Percentiles rank a stretch among this genome's conserved stretches.
These are phyloP conservation scores for Brachyrhaphis roseni DNA, from an alignment of 2,797 vertebrate genomes.

Conservation along the genomic window DNA sequence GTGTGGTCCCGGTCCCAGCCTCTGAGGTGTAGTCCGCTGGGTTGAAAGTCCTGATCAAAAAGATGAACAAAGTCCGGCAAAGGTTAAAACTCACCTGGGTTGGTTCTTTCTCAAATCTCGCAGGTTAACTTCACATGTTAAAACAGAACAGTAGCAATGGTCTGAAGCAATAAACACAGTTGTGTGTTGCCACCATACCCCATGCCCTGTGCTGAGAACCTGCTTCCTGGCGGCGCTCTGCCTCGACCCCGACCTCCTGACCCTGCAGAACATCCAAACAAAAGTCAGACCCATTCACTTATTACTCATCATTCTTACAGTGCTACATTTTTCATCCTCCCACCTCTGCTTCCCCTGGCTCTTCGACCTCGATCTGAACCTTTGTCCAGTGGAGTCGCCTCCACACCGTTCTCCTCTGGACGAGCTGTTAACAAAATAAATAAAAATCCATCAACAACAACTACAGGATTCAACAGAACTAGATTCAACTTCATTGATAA, in stretches of 20 bases:
- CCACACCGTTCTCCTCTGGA: constrained; percentile 93
- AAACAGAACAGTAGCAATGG: not conserved
- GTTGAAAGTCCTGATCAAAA: constrained; percentile 88
- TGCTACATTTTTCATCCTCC: constrained; percentile 30
- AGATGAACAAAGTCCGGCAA: not conserved
- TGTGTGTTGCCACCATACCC: constrained; percentile 81
- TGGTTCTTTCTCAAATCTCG: not conserved
- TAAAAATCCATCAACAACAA: not conserved
- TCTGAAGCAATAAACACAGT: not conserved
- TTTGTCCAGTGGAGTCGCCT: constrained; percentile 83
- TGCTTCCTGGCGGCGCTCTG: constrained; percentile 84
- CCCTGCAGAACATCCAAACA: constrained; percentile 72
- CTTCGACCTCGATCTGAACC: constrained; percentile 81
- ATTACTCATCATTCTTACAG: not conserved
- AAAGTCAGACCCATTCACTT: constrained; percentile 24
- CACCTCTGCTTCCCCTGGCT: constrained; percentile 80
- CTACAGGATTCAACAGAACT: not conserved
- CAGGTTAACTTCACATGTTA: not conserved
- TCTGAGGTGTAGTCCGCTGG: constrained; percentile 93
- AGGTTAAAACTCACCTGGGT: not conserved
- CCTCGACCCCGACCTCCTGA: constrained; percentile 90
- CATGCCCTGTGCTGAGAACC: constrained; percentile 95
- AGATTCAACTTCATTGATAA: not conserved
- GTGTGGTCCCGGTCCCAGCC: constrained; percentile 82
- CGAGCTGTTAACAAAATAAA: constrained; percentile 72